Evolutionary conservation across 2,888 invertebrate species (phyloP).

Genomic region (Ornithoptera priamus): DNA sequence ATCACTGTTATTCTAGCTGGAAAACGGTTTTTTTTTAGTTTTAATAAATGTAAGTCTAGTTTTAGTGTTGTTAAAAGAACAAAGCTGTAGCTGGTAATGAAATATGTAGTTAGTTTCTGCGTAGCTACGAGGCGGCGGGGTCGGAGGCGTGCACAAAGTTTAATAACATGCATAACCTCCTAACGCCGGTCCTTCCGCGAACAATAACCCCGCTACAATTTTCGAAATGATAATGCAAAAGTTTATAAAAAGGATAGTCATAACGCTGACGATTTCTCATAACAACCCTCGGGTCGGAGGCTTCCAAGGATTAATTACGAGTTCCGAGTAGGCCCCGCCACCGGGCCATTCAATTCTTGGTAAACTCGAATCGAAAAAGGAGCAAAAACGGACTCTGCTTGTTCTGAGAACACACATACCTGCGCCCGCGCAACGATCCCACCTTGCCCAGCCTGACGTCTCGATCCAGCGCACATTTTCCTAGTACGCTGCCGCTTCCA

Average conservation of each 20-base stretch:
- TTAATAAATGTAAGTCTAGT: too few relatives aligned
- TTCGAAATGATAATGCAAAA: constrained; percentile 68
- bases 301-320: constrained; percentile 79
- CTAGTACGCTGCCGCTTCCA: constrained; percentile 42
- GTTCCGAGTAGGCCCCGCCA: constrained; percentile 78
- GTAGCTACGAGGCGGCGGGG: constrained; percentile 34
- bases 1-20: too few relatives aligned
- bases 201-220: constrained; percentile 63
- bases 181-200: constrained; percentile 55
- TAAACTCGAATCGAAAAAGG: constrained; percentile 78
- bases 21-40: too few relatives aligned
- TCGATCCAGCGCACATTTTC: constrained; percentile 64
- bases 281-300: constrained; percentile 76
- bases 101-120: constrained; percentile 11
- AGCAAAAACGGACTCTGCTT: constrained; percentile 73
- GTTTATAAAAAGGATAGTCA: constrained; percentile 58
- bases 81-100: constrained; percentile 26
- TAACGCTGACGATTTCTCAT: constrained; percentile 73
- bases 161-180: constrained; percentile 37
- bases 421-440: constrained; percentile 62
- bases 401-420: constrained; percentile 77
- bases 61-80: too few relatives aligned
- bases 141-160: constrained; percentile 60
- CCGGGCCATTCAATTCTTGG: constrained; percentile 76
- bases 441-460: constrained; percentile 58